Percentiles rank a stretch among this genome's conserved stretches.
phyloP scores from a whole-genome alignment of 2,797 vertebrate species.

The Enteromius paludinosus region DNA sequence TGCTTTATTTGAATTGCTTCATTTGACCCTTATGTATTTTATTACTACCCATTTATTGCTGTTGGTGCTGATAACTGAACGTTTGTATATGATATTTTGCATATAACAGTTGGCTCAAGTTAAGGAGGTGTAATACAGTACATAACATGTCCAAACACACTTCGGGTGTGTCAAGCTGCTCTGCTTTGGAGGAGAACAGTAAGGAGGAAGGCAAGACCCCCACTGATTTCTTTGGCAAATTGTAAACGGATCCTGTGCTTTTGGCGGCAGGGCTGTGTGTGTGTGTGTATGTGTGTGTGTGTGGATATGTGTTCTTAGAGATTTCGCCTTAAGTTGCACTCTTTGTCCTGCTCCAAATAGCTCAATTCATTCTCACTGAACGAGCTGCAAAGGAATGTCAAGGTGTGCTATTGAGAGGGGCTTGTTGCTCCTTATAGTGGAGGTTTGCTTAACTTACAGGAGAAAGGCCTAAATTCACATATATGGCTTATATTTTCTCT shows the following conservation, averaged over 20 bases:
- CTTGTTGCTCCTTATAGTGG: conserved; percentile 38
- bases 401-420: conserved; percentile 56
- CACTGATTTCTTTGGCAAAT: conserved; percentile 22
- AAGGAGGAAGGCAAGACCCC: not conserved
- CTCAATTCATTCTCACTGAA: conserved; percentile 33
- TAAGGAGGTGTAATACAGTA: not conserved
- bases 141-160: conserved; percentile 13
- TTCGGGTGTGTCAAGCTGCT: not conserved
- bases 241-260: conserved; percentile 46
- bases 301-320: conserved; percentile 28
- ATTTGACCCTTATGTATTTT: not conserved
- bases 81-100: not conserved
- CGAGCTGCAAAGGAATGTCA: conserved; percentile 47
- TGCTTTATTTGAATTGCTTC: not conserved
- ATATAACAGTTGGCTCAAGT: not conserved
- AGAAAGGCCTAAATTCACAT: conserved; percentile 5
- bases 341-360: conserved; percentile 56
- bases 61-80: not conserved
- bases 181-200: conserved; percentile 8
- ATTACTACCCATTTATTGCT: not conserved
- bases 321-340: conserved; percentile 54
- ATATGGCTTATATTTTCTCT: conserved; percentile 34
- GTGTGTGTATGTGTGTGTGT: not conserved
- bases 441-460: conserved; percentile 36
- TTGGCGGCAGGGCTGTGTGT: conserved; percentile 23